Evolutionary conservation across 2,888 invertebrate genomes (phyloP).

Genomic region (Cancer borealis): DNA sequence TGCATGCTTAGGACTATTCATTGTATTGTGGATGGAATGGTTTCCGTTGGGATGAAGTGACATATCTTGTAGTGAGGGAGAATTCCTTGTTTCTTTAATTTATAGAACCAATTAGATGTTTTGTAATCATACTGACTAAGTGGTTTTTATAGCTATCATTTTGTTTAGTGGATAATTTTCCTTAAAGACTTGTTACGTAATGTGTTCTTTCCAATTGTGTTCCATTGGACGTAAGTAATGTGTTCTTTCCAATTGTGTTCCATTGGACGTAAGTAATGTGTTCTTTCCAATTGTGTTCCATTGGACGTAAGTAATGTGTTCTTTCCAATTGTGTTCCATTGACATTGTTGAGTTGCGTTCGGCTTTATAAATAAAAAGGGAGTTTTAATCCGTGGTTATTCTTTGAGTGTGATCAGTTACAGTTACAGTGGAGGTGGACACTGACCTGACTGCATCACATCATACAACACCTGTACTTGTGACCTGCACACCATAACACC

Average conservation of each 20-base stretch:
- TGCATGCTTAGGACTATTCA: background rate
- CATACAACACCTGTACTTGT: background rate
- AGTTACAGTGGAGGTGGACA: background rate
- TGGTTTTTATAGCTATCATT: background rate
- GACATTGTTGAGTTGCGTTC: background rate
- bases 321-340: background rate
- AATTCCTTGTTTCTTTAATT: background rate
- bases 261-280: background rate
- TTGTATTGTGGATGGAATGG: background rate
- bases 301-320: background rate
- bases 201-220: no score
- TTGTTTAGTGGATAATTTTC: background rate
- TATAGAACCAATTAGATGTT: background rate
- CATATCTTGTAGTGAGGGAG: background rate
- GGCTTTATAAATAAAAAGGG: background rate
- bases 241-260: background rate
- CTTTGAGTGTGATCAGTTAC: background rate
- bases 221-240: background rate
- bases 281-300: background rate
- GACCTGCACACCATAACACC: no score
- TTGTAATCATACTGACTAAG: background rate
- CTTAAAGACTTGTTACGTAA: background rate
- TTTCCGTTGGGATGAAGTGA: background rate
- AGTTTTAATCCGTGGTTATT: background rate
- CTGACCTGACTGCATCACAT: background rate